phyloP scores from a whole-genome alignment of 64 coral and sea anemone species.

The Trachythela sp. region DNA sequence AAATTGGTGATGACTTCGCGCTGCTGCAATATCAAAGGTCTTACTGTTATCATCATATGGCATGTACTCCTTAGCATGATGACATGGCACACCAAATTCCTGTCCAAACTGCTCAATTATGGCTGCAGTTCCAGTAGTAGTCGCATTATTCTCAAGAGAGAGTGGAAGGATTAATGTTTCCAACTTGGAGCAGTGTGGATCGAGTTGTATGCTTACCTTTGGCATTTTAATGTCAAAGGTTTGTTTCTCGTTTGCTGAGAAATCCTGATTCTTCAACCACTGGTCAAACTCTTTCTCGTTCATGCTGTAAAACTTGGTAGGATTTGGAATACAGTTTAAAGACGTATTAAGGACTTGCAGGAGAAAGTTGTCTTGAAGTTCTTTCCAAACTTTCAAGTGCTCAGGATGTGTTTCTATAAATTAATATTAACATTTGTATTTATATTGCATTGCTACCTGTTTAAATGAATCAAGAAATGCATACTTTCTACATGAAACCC shows the following conservation, averaged over 20 bases:
- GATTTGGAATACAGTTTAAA: constrained; percentile 15
- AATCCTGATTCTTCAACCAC: constrained; percentile 8
- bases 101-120: not conserved
- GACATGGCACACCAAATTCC: not conserved
- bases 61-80: not conserved
- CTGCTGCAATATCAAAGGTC: not conserved
- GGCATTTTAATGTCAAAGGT: not conserved
- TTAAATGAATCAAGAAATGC: not conserved
- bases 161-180: constrained; percentile 11
- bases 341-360: not conserved
- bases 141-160: not conserved
- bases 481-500: not conserved
- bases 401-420: not conserved
- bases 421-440: too few relatives aligned
- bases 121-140: constrained; percentile 13
- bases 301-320: not conserved
- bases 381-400: not conserved
- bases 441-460: too few relatives aligned
- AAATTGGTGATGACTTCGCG: not conserved
- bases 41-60: not conserved
- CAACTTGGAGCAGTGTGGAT: not conserved
- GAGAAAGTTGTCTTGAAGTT: constrained; percentile 3
- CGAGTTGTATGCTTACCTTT: not conserved
- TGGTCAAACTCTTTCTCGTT: constrained; percentile 12
- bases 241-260: not conserved